Base-by-base conservation (phyloP, 2,888 invertebrate genomes). In the Enoplolaimus lenunculus region DNA sequence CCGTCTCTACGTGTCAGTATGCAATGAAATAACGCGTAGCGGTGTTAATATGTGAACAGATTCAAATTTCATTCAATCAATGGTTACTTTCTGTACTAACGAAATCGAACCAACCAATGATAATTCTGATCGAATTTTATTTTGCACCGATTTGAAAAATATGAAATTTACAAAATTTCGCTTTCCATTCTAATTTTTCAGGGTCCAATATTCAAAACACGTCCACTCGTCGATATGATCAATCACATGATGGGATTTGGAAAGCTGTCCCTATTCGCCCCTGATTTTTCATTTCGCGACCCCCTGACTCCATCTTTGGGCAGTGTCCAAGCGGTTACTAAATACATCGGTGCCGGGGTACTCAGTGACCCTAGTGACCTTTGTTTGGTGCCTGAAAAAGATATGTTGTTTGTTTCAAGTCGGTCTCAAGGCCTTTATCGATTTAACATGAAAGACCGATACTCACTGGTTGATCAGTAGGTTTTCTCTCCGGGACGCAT, bases 281-380 rank as follows among this genome's bases (percentile, higher is more conserved):
- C 64, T 31, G 70, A 64, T 34, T 21, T 70, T n/a, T 16, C 34
- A 28, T 34, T 66, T 21, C 67, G 67, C 21, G 21, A 21, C 45
- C n/a, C n/a, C n/a, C n/a, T n/a, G n/a, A n/a, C n/a, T n/a, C n/a
- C n/a, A n/a, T n/a, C n/a, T n/a, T n/a, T n/a, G n/a, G n/a, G n/a
- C n/a, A n/a, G n/a, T n/a, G n/a, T n/a, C n/a, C 45, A 45, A 21
- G 45, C 45, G 7, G 66, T 66, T 7, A 33, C 59, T 16, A 71
- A 71, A 16, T 72, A 70, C 45, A 68, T 71, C 59, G 72, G 70
- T 1, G 59, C 72, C 21, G 72, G 72, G 30, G 21, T 31, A 2
- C 28, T 72, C 57, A 45, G 64, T 33, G 70, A 72, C 29, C 72
- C 72, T 13, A 70, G 72, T 60, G 72, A 72, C 30, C 29, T 72